phyloP scores from a whole-genome alignment of 2,888 invertebrate species.

The Mesorhabditis sp. region DNA sequence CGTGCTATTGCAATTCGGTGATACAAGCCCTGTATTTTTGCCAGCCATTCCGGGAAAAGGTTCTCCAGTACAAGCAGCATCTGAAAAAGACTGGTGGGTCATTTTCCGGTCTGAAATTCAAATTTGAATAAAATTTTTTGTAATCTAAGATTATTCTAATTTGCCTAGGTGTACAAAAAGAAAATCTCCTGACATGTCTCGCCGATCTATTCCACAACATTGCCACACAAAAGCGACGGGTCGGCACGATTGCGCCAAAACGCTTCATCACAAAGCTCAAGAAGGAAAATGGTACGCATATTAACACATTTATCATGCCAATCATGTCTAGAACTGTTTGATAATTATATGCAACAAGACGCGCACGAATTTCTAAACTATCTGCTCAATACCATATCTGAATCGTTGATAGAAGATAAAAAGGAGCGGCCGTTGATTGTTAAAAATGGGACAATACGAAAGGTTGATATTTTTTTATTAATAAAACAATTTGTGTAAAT shows the following conservation, averaged over 20 bases:
- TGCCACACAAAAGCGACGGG: conserved; percentile 98
- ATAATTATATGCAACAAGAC: conserved; percentile 96
- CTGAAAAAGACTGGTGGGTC: conserved; percentile 58
- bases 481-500: conserved; percentile 12
- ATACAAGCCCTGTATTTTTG: conserved; percentile 98
- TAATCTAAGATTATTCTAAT: conserved; percentile 19
- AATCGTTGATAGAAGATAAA: conserved; percentile 71
- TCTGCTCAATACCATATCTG: conserved; percentile 94
- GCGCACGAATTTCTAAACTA: conserved; percentile 99
- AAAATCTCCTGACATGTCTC: conserved; percentile 91
- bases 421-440: conserved; percentile 20
- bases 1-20: conserved; percentile 99
- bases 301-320: not conserved
- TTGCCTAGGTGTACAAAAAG: conserved; percentile 67
- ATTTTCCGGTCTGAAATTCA: not conserved
- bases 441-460: not conserved
- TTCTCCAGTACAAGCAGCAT: conserved; percentile 82
- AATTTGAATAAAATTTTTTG: not conserved
- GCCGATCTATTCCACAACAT: conserved; percentile 98
- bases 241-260: conserved; percentile 97
- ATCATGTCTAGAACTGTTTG: conserved; percentile 80
- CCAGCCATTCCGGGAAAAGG: conserved; percentile 96
- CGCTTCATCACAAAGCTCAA: conserved; percentile 95
- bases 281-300: conserved; percentile 83
- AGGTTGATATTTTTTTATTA: not conserved